Conservation (phyloP, 2,888 invertebrate species). For the Dioctria linearis region DNA sequence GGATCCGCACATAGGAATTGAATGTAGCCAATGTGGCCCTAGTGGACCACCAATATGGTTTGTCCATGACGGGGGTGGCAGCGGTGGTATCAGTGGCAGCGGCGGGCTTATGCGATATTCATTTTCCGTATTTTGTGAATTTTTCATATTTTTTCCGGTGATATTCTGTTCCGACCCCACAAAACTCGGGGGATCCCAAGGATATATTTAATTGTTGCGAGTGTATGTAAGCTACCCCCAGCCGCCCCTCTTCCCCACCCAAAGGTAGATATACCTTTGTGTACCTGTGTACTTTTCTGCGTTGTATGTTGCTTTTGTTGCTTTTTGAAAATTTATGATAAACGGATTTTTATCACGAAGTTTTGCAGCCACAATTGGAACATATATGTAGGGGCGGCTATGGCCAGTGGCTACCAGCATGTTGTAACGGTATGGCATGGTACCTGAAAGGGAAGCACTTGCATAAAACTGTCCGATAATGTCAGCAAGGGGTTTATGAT, state of each 20-base stretch:
- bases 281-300: constrained; percentile 23
- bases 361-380: constrained; percentile 19
- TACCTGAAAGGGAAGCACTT: background rate
- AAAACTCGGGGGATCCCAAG: background rate
- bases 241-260: no score
- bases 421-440: no score
- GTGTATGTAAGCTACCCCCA: no score
- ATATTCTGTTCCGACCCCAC: background rate
- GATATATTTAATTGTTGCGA: background rate
- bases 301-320: constrained; percentile 12
- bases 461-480: constrained; percentile 32
- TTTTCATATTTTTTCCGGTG: background rate
- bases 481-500: constrained; percentile 27
- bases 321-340: constrained; percentile 32
- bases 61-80: background rate
- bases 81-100: background rate
- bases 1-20: background rate
- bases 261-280: background rate
- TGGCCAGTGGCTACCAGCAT: background rate
- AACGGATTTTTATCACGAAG: constrained; percentile 48
- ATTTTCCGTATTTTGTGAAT: background rate
- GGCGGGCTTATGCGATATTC: background rate
- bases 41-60: background rate
- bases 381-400: background rate
- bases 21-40: background rate